A percentile compares a stretch with the other conserved stretches of the same genome.
Conservation (phyloP, 2,888 invertebrate species). For the Nyleta sp. region DNA sequence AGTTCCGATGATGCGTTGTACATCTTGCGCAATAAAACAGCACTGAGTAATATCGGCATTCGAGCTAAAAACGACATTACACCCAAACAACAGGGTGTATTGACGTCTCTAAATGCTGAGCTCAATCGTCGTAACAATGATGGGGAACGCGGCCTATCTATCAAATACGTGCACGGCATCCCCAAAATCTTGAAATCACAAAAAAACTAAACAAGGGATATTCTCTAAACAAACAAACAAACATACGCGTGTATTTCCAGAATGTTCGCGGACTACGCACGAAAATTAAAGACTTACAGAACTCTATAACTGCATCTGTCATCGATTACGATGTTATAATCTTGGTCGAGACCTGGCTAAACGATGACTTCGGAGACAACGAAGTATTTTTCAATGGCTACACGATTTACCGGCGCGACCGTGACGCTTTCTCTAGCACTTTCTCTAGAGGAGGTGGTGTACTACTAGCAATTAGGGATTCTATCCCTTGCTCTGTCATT, state of each 20-base stretch:
- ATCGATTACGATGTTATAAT: constrained; percentile 10
- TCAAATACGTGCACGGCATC: background rate
- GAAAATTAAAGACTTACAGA: background rate
- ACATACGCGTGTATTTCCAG: constrained; percentile 4
- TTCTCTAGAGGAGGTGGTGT: constrained; percentile 14
- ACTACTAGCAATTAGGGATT: background rate
- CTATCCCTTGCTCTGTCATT: background rate
- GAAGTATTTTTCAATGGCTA: constrained; percentile 4
- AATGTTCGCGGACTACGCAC: constrained; percentile 13
- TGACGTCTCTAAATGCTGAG: too few relatives aligned
- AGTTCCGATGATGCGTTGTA: constrained; percentile 1
- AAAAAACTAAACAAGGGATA: background rate
- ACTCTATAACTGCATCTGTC: background rate
- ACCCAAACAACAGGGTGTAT: constrained; percentile 16
- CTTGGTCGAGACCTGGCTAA: constrained; percentile 30
- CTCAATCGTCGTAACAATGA: too few relatives aligned
- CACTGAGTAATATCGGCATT: background rate
- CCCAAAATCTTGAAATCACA: background rate
- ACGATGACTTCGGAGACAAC: background rate
- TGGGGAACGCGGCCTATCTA: background rate
- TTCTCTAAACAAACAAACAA: background rate
- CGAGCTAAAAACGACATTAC: constrained; percentile 6
- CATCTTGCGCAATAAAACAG: constrained; percentile 6
- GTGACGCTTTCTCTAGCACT: background rate
- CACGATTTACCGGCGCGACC: constrained; percentile 18